Percentiles rank a stretch among this genome's conserved stretches.
Conservation (phyloP, 1,140 invertebrate species). For the Phymorhynchus buccinoides region DNA sequence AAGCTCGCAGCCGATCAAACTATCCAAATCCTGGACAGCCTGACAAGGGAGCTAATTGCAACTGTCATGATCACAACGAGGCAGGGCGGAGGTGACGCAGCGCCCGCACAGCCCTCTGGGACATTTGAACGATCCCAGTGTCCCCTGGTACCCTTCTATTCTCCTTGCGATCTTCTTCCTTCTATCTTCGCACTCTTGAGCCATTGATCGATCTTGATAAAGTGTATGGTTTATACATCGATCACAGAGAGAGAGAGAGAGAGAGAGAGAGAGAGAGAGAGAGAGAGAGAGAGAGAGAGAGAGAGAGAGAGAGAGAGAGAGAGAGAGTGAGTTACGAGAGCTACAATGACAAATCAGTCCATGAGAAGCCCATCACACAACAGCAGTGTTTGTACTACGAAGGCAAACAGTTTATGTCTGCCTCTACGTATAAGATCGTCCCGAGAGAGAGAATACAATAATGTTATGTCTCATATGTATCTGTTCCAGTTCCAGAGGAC, state of each 20-base stretch:
- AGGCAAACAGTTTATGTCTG: background rate
- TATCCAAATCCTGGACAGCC: background rate
- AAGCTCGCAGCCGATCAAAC: background rate
- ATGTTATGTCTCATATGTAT: too few species aligned
- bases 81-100: slow-evolving; percentile 21
- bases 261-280: background rate
- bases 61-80: slow-evolving; percentile 28
- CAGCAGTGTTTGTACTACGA: too few species aligned
- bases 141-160: background rate
- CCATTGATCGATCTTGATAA: background rate
- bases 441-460: too few species aligned
- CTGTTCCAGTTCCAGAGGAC: too few species aligned
- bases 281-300: too few species aligned
- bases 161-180: background rate
- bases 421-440: background rate
- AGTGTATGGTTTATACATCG: background rate
- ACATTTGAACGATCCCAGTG: background rate
- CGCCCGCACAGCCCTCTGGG: slow-evolving; percentile 21
- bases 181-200: too few species aligned
- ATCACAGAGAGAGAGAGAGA: background rate
- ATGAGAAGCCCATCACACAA: background rate
- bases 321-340: background rate
- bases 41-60: slow-evolving; percentile 29
- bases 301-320: too few species aligned
- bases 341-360: background rate